These are phyloP conservation scores for Zelostemma sp. DNA, from an alignment of 1,140 invertebrate species.

Conservation along the genomic window DNA sequence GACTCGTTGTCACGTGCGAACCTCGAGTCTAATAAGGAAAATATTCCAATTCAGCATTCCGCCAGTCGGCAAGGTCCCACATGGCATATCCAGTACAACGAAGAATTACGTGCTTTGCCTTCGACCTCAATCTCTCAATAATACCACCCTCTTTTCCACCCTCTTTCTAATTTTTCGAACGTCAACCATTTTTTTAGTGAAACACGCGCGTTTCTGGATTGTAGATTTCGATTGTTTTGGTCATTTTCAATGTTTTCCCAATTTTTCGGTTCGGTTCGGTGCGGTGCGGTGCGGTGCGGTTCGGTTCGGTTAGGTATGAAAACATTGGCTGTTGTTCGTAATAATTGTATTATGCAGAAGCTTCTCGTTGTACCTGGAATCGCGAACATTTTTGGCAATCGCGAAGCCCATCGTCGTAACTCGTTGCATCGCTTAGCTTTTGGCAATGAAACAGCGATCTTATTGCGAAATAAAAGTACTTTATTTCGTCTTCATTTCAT, in stretches of 20 bases:
- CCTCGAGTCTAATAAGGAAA: constrained; percentile 51
- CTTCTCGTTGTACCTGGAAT: constrained; percentile 17
- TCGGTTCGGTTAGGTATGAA: too few relatives aligned
- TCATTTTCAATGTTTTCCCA: too few relatives aligned
- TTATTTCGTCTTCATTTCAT: constrained; percentile 40
- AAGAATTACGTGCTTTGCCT: constrained; percentile 52
- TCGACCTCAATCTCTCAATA: constrained; percentile 45
- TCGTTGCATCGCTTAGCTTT: constrained; percentile 39
- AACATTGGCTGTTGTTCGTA: too few relatives aligned
- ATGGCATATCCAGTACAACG: constrained; percentile 45
- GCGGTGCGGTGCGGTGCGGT: too few relatives aligned
- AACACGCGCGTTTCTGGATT: constrained; percentile 21
- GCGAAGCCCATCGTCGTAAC: constrained; percentile 34
- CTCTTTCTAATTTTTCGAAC: neutral
- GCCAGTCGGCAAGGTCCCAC: constrained; percentile 39
- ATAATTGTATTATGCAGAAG: too few relatives aligned
- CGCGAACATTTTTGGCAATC: constrained; percentile 40
- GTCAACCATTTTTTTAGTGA: constrained; percentile 5
- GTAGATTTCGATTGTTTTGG: too few relatives aligned
- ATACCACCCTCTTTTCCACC: constrained; percentile 29
- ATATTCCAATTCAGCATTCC: constrained; percentile 57
- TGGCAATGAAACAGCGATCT: constrained; percentile 36
- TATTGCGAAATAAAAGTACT: constrained; percentile 37
- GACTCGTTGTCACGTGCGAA: constrained; percentile 34
- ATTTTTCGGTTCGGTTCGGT: too few relatives aligned